A percentile compares a stretch with the other conserved stretches of the same genome.
Conservation (phyloP, 2,888 invertebrate genomes). For the Diaphora mendica region DNA sequence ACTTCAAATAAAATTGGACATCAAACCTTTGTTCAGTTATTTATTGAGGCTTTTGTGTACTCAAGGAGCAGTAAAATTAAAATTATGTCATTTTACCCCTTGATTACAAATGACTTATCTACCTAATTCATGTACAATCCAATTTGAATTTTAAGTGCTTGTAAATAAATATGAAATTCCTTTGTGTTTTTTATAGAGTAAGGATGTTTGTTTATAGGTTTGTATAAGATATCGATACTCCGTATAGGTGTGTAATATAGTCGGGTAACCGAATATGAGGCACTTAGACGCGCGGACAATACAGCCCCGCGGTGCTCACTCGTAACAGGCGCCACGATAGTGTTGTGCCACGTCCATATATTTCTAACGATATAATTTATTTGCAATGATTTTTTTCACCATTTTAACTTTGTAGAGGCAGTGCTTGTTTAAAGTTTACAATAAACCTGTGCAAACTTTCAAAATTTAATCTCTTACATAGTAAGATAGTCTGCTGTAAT, state of each 20-base stretch:
- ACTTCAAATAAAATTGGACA: conserved; percentile 81
- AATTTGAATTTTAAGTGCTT: conserved; percentile 43
- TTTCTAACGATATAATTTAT: conserved; percentile 7
- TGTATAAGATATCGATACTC: conserved; percentile 73
- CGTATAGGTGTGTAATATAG: conserved; percentile 77
- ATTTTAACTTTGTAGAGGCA: background rate
- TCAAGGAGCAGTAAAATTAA: conserved; percentile 81
- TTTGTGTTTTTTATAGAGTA: conserved; percentile 39
- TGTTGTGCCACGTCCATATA: conserved; percentile 52
- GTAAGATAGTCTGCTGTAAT: no score
- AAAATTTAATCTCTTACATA: no score
- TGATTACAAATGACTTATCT: conserved; percentile 46
- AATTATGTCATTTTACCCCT: conserved; percentile 72
- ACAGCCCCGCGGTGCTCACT: conserved; percentile 76
- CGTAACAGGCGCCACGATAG: conserved; percentile 78
- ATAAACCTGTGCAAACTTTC: background rate
- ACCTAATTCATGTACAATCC: conserved; percentile 17
- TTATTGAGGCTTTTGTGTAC: conserved; percentile 78
- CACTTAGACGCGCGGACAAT: conserved; percentile 82
- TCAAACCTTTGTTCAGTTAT: conserved; percentile 77
- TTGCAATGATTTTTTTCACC: no score
- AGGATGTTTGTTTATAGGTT: conserved; percentile 54
- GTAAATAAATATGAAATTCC: conserved; percentile 42
- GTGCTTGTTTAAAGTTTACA: background rate
- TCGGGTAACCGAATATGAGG: conserved; percentile 85